phyloP scores from a whole-genome alignment of 2,888 invertebrate genomes.

The Melolontha melolontha region DNA sequence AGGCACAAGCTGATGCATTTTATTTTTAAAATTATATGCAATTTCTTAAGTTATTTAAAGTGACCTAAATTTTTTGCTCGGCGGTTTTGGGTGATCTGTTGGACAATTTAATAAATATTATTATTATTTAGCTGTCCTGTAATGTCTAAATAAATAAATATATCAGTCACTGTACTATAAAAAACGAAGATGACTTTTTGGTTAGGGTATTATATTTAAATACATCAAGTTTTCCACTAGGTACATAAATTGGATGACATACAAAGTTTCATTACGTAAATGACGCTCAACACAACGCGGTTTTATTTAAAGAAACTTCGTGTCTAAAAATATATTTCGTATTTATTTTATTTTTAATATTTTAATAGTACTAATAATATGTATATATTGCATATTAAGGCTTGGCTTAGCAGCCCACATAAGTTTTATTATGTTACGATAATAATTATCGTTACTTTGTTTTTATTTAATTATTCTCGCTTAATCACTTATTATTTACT shows the following conservation, averaged over 20 bases:
- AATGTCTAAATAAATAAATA: too few relatives aligned
- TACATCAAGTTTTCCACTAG: neutral
- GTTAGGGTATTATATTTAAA: too few relatives aligned
- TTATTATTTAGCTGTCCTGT: too few relatives aligned
- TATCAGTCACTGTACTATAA: too few relatives aligned
- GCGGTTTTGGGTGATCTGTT: too few relatives aligned
- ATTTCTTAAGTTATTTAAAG: too few relatives aligned
- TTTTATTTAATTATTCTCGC: conserved; percentile 18
- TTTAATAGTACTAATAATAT: conserved; percentile 41
- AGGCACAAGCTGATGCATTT: too few relatives aligned
- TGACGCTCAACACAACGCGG: conserved; percentile 27
- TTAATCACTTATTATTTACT: conserved; percentile 17
- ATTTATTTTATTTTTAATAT: conserved; percentile 17
- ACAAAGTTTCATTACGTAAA: conserved; percentile 34
- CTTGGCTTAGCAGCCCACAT: conserved; percentile 49
- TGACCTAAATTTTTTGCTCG: too few relatives aligned
- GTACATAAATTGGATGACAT: conserved; percentile 23
- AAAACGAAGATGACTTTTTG: too few relatives aligned
- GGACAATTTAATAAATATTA: too few relatives aligned
- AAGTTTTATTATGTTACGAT: conserved; percentile 32
- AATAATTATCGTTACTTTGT: conserved; percentile 26
- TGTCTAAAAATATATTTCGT: conserved; percentile 49
- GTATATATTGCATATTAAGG: conserved; percentile 60
- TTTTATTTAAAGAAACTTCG: conserved; percentile 37
- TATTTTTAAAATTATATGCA: too few relatives aligned